A percentile compares a stretch with the other conserved stretches of the same genome.
Conservation (phyloP, 2,113 vertebrate genomes). For the Picathartes gymnocephalus region DNA sequence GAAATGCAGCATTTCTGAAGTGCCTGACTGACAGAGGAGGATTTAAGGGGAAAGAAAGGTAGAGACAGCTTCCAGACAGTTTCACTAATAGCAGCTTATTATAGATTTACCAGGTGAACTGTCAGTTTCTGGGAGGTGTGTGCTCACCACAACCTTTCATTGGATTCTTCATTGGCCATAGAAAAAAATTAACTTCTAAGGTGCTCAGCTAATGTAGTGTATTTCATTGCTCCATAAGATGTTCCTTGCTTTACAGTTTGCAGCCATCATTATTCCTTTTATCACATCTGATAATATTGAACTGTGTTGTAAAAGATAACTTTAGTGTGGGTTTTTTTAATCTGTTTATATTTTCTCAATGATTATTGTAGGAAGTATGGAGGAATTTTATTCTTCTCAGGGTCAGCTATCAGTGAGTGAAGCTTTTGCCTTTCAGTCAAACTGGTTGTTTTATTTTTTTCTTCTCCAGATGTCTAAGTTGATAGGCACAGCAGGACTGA, state of each 20-base stretch:
- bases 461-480: background rate
- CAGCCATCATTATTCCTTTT: background rate
- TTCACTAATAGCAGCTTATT: constrained; percentile 33
- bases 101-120: constrained; percentile 30
- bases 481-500: background rate
- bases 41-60: background rate
- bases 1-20: background rate
- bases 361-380: background rate
- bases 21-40: constrained; percentile 10
- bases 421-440: background rate
- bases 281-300: background rate
- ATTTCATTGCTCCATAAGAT: background rate
- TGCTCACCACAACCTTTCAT: background rate
- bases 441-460: background rate
- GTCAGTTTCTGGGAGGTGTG: background rate
- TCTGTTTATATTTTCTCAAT: background rate
- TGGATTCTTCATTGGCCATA: background rate
- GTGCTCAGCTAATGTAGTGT: background rate
- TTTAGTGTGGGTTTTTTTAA: background rate
- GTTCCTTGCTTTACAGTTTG: background rate
- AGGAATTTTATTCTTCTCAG: background rate
- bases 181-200: background rate
- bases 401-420: background rate
- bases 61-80: background rate
- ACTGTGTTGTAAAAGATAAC: background rate